These are phyloP conservation scores for Sinohyriopsis cumingii DNA, from an alignment of 2,888 invertebrate genomes.

Conservation along the genomic window DNA sequence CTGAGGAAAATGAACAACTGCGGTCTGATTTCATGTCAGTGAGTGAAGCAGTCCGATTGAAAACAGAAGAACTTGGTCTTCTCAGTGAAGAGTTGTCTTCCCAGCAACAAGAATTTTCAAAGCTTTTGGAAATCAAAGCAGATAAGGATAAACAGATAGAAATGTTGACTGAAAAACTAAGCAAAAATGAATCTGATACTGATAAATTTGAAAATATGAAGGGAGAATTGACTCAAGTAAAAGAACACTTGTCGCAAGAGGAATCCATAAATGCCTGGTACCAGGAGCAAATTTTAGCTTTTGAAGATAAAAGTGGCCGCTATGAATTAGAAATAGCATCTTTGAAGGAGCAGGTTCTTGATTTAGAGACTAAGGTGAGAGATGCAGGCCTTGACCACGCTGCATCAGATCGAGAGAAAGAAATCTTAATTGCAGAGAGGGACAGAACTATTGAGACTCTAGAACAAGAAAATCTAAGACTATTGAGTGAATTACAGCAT, in stretches of 20 bases:
- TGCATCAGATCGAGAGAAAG: not conserved
- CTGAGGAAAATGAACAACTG: conserved; percentile 24
- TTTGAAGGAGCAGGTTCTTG: not conserved
- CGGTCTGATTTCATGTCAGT: not conserved
- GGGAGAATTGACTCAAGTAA: not conserved
- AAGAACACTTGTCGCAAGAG: not conserved
- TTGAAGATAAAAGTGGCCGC: not conserved
- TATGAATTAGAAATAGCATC: conserved; percentile 1
- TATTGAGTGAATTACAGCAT: conserved; percentile 27
- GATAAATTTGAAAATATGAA: conserved; percentile 6
- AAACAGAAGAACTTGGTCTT: too few relatives aligned
- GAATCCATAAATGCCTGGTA: not conserved
- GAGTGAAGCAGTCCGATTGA: too few relatives aligned
- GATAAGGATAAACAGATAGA: conserved; percentile 22
- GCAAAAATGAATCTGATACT: conserved; percentile 12
- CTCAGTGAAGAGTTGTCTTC: too few relatives aligned
- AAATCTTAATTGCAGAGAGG: conserved; percentile 5
- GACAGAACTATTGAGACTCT: conserved; percentile 16
- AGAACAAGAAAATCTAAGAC: conserved; percentile 32
- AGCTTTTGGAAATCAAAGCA: not conserved
- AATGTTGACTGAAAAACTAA: conserved; percentile 17
- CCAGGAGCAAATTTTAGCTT: not conserved
- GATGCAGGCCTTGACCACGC: not conserved
- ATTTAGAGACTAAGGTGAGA: not conserved
- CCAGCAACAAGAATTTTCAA: too few relatives aligned